These are phyloP conservation scores for Tipula vernalis DNA, from an alignment of 2,888 invertebrate species.

Conservation along the genomic window DNA sequence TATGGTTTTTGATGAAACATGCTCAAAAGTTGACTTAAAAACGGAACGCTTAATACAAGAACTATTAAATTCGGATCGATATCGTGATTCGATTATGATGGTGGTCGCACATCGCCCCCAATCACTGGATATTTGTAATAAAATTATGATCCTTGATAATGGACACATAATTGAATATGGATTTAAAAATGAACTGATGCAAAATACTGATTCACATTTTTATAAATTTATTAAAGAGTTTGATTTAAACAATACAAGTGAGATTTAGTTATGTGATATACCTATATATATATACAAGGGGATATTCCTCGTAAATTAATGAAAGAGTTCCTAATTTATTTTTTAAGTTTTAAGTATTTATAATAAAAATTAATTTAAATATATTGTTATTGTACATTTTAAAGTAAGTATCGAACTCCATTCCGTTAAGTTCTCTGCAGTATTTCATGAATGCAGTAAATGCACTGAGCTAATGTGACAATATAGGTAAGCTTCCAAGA, in stretches of 20 bases:
- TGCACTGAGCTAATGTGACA: too few relatives aligned
- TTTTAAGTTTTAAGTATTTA: neutral
- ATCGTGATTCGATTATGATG: slow-evolving; percentile 38
- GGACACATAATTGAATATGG: slow-evolving; percentile 34
- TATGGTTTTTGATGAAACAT: slow-evolving; percentile 39
- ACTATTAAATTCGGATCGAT: slow-evolving; percentile 40
- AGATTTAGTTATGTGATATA: neutral
- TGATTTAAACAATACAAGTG: neutral
- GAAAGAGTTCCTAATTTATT: neutral
- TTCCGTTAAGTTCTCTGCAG: too few relatives aligned
- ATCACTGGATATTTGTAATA: slow-evolving; percentile 34
- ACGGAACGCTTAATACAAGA: slow-evolving; percentile 39
- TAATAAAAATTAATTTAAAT: neutral
- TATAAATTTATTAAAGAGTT: slow-evolving; percentile 33
- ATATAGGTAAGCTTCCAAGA: too few relatives aligned
- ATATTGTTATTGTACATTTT: neutral
- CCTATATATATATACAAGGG: neutral
- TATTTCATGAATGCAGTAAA: too few relatives aligned
- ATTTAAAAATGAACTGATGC: slow-evolving; percentile 25
- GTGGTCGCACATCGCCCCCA: slow-evolving; percentile 49
- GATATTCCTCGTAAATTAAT: neutral
- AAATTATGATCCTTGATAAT: slow-evolving; percentile 33
- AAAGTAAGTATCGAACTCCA: too few relatives aligned
- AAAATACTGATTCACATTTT: slow-evolving; percentile 32
- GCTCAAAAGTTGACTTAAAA: slow-evolving; percentile 40